Evolutionary conservation across 92 coral and sea anemone species (phyloP).

Genomic region (Metridium senile): DNA sequence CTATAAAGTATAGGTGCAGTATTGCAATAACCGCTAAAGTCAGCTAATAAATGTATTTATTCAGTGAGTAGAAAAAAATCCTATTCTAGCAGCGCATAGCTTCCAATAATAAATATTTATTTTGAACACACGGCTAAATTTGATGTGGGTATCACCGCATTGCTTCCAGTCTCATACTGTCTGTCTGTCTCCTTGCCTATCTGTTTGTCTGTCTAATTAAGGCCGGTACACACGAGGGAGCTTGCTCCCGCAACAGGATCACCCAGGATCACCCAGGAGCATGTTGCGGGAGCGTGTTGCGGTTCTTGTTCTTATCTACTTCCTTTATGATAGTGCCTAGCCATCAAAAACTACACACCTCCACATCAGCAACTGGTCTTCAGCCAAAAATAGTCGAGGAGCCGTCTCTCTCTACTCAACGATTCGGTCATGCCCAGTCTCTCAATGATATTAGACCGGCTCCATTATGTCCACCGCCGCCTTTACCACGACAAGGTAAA

Average conservation of each 20-base stretch:
- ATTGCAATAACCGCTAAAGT: no score
- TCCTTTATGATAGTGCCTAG: neutral
- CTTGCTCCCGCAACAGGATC: neutral
- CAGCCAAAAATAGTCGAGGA: slow-evolving; percentile 10
- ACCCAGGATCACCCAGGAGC: no score
- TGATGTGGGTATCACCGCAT: no score
- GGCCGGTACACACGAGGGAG: no score
- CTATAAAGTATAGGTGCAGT: no score
- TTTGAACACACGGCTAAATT: no score
- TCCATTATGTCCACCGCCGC: slow-evolving; percentile 66
- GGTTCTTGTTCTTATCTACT: no score
- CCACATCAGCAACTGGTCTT: neutral
- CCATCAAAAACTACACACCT: slow-evolving; percentile 6
- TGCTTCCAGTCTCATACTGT: neutral
- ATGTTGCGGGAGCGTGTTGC: no score
- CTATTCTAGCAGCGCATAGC: no score
- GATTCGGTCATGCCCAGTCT: slow-evolving; percentile 59
- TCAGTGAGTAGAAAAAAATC: no score
- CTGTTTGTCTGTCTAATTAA: neutral
- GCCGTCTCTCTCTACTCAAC: slow-evolving; percentile 15
- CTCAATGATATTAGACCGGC: slow-evolving; percentile 70
- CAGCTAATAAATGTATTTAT: no score
- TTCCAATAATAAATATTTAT: no score
- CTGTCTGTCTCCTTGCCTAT: neutral
- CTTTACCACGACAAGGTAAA: slow-evolving; percentile 65